Percentiles rank a stretch among this genome's conserved stretches.
Conservation (phyloP, 2,797 vertebrate genomes). For the Typhlichthys subterraneus region DNA sequence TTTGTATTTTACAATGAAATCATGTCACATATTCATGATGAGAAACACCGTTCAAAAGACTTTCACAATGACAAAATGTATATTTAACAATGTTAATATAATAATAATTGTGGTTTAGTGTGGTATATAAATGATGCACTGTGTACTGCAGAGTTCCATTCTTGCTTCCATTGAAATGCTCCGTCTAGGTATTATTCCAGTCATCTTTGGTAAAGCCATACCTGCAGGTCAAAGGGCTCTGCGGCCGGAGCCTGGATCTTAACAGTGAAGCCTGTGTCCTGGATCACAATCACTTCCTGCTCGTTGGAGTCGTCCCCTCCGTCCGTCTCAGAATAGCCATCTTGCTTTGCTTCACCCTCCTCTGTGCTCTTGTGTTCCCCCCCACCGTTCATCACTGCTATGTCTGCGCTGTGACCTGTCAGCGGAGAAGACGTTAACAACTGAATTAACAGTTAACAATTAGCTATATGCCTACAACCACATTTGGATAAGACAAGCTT, state of each 20-base stretch:
- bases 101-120: no score
- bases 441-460: background rate
- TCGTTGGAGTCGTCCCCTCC: conserved; percentile 86
- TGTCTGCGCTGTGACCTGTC: conserved; percentile 80
- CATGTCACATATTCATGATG: no score
- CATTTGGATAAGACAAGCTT: no score
- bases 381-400: conserved; percentile 90
- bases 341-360: conserved; percentile 79
- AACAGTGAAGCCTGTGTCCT: conserved; percentile 97
- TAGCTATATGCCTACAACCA: no score
- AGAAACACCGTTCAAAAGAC: no score
- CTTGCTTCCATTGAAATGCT: no score
- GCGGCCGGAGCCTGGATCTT: conserved; percentile 95
- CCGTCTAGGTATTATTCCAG: no score
- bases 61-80: no score
- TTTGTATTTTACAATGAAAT: no score
- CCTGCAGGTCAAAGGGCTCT: conserved; percentile 95
- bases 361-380: conserved; percentile 77
- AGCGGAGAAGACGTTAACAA: background rate
- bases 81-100: no score
- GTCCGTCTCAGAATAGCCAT: conserved; percentile 81
- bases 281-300: conserved; percentile 99
- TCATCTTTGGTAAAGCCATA: conserved; percentile 45
- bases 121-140: no score
- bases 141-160: no score